Evolutionary conservation across 2,797 vertebrate genomes (phyloP).

Genomic region (Petrocephalus schoutedeni): DNA sequence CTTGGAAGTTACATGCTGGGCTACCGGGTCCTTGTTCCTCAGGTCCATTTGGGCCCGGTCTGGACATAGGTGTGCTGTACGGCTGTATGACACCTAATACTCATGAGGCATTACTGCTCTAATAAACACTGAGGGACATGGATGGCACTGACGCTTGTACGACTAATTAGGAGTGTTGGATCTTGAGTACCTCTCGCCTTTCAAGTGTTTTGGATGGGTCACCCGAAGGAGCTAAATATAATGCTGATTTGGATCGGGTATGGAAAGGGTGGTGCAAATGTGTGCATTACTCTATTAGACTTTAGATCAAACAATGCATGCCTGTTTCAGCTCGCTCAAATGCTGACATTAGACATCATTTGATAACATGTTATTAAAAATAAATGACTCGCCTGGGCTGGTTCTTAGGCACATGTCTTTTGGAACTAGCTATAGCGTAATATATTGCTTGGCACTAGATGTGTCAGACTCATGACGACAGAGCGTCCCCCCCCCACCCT

Average conservation of each 20-base stretch:
- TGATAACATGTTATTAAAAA: neutral
- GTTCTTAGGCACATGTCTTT: no score
- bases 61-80: neutral
- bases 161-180: neutral
- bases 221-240: neutral
- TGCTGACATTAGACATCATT: neutral
- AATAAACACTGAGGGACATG: neutral
- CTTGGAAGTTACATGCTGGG: neutral
- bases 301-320: neutral
- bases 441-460: constrained; percentile 46
- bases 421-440: neutral
- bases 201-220: neutral
- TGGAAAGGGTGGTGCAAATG: neutral
- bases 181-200: constrained; percentile 14
- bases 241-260: neutral
- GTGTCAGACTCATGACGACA: constrained; percentile 56
- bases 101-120: neutral
- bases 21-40: neutral
- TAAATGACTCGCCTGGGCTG: neutral
- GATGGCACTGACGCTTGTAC: neutral
- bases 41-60: neutral
- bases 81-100: neutral
- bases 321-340: neutral
- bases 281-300: neutral
- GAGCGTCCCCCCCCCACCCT: constrained; percentile 42